Conservation (phyloP, 2,888 invertebrate species). For the Drosophila acutilabella region DNA sequence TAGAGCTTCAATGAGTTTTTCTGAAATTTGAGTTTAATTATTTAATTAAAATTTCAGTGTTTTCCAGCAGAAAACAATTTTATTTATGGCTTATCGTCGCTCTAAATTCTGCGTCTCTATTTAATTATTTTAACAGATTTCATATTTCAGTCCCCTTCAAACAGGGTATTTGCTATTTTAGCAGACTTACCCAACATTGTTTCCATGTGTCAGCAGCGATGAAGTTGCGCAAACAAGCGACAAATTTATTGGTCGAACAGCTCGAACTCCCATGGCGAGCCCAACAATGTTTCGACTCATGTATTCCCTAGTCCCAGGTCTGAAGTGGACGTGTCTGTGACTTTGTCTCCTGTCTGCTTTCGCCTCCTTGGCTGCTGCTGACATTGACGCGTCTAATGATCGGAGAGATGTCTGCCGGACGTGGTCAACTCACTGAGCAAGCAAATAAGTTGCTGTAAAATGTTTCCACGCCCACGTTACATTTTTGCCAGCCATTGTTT, state of each 20-base stretch:
- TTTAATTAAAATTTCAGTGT: too few species aligned
- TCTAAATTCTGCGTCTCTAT: too few species aligned
- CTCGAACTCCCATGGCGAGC: slow-evolving; percentile 45
- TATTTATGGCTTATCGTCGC: too few species aligned
- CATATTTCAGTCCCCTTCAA: not conserved
- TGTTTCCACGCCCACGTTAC: slow-evolving; percentile 25
- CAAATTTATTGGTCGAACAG: slow-evolving; percentile 63
- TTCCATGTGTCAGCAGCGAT: slow-evolving; percentile 39
- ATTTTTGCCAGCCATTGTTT: slow-evolving; percentile 58
- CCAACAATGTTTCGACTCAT: slow-evolving; percentile 44
- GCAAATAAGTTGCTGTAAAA: slow-evolving; percentile 42
- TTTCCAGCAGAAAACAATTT: too few species aligned
- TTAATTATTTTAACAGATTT: too few species aligned
- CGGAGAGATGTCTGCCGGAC: slow-evolving; percentile 35
- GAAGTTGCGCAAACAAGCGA: slow-evolving; percentile 60
- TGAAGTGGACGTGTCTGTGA: slow-evolving; percentile 38
- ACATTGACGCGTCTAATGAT: slow-evolving; percentile 74
- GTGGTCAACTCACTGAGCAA: slow-evolving; percentile 11
- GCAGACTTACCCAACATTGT: slow-evolving; percentile 10
- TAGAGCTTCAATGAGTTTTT: too few species aligned
- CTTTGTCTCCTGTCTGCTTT: not conserved
- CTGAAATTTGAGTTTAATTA: too few species aligned
- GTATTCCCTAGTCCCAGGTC: slow-evolving; percentile 29
- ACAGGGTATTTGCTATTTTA: slow-evolving; percentile 9
- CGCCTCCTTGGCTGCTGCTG: slow-evolving; percentile 19